Base-by-base conservation (phyloP, 2,888 invertebrate genomes). In the Caenorhabditis panamensis region DNA sequence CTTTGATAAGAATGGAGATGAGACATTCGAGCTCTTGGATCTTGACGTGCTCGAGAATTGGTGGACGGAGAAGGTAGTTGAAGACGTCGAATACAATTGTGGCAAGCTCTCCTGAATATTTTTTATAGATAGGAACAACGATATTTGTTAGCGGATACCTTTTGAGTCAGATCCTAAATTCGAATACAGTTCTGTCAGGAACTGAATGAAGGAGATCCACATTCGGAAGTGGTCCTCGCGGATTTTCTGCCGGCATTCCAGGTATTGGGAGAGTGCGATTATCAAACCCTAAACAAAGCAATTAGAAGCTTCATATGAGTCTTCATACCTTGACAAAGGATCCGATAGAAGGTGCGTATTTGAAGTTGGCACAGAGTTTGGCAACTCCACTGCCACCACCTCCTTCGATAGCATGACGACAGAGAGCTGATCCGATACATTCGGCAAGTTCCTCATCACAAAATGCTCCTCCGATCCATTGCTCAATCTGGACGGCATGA, bases 21-120 rank as follows among this genome's bases (percentile, higher is more conserved):
- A 90, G 84, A 59, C 86, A 86, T 79, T 90, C 90, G 58, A 90
- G 79, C 66, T 90, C 90, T 84, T 90, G 90, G 79, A 90, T 90
- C 61, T 90, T 91, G 18, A 90, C 79, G 16, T 84, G 79, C 9
- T 90, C 90, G 26, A 90, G 77, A 24, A 90, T 84, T 26, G 89
- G 88, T 18, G 84, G 73, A 47, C 86, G 82, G 13, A 90, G 86
- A 66, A 90, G 81, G 58, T 86, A 90, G 47, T 90, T 86, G 79
- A 89, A 91, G 51, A 87, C 82, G 31, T 86, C 82, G 79, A 91
- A 89, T 44, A 90, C 84, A n/a, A 89, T 79, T n/a, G 86, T 85
- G 24, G 88, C 87, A 16, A 90, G 77, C 51, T 89, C 89, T 28
- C 87, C 47, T 41, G 41, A 41, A 41, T 31, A 9, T 6, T 31